Percentiles rank a stretch among this genome's conserved stretches.
Conservation (phyloP, 2,888 invertebrate genomes). For the Lepidochrysops patricia region DNA sequence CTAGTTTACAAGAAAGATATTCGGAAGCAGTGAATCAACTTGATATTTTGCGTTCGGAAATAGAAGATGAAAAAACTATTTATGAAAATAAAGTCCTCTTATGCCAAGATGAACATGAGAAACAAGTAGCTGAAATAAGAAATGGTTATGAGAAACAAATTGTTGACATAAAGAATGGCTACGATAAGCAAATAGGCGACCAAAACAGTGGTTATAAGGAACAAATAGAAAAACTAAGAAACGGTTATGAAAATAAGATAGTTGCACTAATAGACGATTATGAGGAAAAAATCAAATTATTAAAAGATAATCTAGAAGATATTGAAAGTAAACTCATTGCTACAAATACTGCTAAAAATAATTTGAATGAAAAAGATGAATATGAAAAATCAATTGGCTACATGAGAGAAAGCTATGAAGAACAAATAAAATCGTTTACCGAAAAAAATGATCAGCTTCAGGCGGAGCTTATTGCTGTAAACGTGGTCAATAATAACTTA, state of each 20-base stretch:
- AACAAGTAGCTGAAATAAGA: conserved; percentile 44
- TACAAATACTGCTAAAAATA: conserved; percentile 38
- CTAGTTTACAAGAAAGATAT: conserved; percentile 55
- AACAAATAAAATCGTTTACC: neutral
- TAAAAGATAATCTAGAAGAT: neutral
- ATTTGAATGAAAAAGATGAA: conserved; percentile 27
- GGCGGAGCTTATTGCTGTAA: conserved; percentile 37
- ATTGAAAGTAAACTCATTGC: conserved; percentile 39
- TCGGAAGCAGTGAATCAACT: conserved; percentile 53
- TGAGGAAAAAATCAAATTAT: neutral
- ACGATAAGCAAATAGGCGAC: conserved; percentile 29
- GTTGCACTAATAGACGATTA: neutral
- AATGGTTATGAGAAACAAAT: conserved; percentile 34
- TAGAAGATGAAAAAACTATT: conserved; percentile 60
- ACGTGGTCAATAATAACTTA: conserved; percentile 40
- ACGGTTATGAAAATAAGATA: neutral
- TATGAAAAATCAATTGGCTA: neutral
- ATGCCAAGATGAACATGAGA: conserved; percentile 65
- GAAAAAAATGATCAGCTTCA: conserved; percentile 26
- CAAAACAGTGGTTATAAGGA: conserved; percentile 30
- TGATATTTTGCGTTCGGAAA: conserved; percentile 58
- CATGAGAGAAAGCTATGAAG: neutral
- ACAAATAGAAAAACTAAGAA: conserved; percentile 28
- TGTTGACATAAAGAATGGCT: conserved; percentile 36
- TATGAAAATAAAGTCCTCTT: conserved; percentile 56